phyloP scores from a whole-genome alignment of 2,113 vertebrate genomes.

The Erinaceus europaeus region DNA sequence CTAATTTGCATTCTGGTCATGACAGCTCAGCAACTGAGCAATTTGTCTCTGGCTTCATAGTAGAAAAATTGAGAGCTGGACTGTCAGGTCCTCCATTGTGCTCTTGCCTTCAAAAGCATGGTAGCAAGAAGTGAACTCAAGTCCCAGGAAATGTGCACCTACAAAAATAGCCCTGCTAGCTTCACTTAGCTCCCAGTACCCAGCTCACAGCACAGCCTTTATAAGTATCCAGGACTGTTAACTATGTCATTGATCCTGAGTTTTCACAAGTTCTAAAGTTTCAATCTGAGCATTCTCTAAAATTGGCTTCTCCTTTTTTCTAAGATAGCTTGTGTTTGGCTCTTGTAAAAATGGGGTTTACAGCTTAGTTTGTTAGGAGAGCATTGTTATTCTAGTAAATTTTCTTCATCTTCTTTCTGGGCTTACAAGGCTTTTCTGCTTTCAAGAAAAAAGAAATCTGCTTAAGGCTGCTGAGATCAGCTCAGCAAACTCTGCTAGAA shows the following conservation, averaged over 20 bases:
- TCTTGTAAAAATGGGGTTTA: neutral
- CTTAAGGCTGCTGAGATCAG: neutral
- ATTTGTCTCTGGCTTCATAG: neutral
- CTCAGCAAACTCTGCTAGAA: neutral
- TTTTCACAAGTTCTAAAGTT: neutral
- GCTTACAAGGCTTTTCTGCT: neutral
- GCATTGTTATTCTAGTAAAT: slow-evolving; percentile 4
- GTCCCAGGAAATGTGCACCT: neutral
- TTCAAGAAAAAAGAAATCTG: accelerated
- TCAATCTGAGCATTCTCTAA: neutral
- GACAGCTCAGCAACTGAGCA: neutral
- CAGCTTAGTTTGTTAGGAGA: neutral
- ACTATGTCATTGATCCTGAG: neutral
- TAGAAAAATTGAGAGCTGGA: neutral
- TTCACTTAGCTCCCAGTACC: neutral
- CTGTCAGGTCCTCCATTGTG: neutral
- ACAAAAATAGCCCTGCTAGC: neutral
- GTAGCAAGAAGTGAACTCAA: neutral
- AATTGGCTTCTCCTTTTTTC: neutral
- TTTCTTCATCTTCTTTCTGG: slow-evolving; percentile 4
- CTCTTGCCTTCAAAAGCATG: neutral
- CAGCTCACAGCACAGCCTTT: neutral
- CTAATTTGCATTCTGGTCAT: neutral
- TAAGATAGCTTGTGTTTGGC: neutral
- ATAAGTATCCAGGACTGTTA: neutral